Evolutionary conservation across 2,797 vertebrate genomes (phyloP), one percentile per base, ranked within the genome.

Genomic region (Euphonia xanthogaster): DNA sequence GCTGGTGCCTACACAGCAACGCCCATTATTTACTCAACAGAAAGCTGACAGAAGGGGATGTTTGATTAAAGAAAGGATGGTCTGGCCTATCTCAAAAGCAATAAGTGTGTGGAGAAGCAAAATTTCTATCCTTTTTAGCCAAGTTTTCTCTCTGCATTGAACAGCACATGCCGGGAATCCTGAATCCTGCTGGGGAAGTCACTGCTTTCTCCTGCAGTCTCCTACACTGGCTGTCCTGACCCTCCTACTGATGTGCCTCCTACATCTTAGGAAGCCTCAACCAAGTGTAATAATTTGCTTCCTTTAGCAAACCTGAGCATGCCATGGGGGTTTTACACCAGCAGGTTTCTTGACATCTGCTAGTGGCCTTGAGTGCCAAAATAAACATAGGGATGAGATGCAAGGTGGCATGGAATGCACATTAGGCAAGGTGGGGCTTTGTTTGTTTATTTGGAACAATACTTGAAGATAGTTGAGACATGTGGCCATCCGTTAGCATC

Each of bases 311-410:
- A 90, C 90, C 63, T 23, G 47, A 97, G 67, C 93, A 61, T 85
- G 80, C 54, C 89, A 47, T 1, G 44, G 62, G 42, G 78, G 70
- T 86, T 96, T 93, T 87, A 86, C 86, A 95, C 4, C 1, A 92
- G 86, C 91, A 96, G 63, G 80, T 86, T 96, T 72, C 73, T 48
- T 90, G 90, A 93, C 92, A 97, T 88, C 88, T 95, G 92, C 55
- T 40, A 63, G 66, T 0, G 1, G 82, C 45, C 62, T 37, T 9
- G n/a, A 58, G 55, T 77, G 93, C 96, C 95, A 97, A 97, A 85
- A 93, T 72, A 97, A 97, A 87, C 1, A 2, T 28, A 35, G 77
- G 51, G 68, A 86, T 92, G 86, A 95, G 73, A 87, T 93, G 94
- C 57, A 65, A 94, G 79, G 83, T 95, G 92, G 57, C 94, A 88